Base-by-base conservation (phyloP, 2,113 vertebrate species). In the Triplophysa dalaica region DNA sequence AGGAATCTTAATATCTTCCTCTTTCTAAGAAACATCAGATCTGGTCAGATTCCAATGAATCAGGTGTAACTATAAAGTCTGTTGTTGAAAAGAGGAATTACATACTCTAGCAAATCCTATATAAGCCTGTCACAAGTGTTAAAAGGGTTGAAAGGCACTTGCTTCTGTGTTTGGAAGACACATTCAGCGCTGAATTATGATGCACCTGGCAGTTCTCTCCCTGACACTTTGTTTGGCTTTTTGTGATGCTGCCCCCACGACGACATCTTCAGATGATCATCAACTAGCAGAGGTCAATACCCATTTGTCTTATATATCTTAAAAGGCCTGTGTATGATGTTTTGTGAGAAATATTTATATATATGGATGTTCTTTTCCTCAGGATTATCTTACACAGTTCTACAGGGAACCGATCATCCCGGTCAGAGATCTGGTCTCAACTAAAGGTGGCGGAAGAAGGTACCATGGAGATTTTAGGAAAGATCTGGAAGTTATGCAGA, bases 401-500 rank as follows among this genome's bases (percentile, higher is more conserved):
- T 91, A 85, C 50, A 9, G n/a, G 1, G 79, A 87, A 61, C 41
- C 81, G 2, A 2, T 24, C 24, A 24, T 24, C 24, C 24, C 24
- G 24, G 24, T 24, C 50, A 9, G 17, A 1, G 79, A 87, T 63
- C 41, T 80, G 2, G 85, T 81, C 0, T 5, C 77, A 26, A 66
- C 50, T 14, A 86, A 87, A 1, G 33, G 80, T 6, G 0, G 56
- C 3, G 56, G 70, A 70, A 83, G 22, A 10, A 4, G 87, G 17
- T 4, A 14, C 7, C 29, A 3, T 1, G 48, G 17, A 45, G 33
- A 81, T 52, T 82, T 90, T 33, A 84, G 66, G 1, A 14, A 81
- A 2, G 90, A 90, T 80, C 82, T 93, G 22, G 83, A 89, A 81
- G 73, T 90, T 73, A 92, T 92, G 82, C 89, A 94, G 74, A 77